Base-by-base conservation (phyloP, 2,113 vertebrate species). In the Pedionomus torquatus region DNA sequence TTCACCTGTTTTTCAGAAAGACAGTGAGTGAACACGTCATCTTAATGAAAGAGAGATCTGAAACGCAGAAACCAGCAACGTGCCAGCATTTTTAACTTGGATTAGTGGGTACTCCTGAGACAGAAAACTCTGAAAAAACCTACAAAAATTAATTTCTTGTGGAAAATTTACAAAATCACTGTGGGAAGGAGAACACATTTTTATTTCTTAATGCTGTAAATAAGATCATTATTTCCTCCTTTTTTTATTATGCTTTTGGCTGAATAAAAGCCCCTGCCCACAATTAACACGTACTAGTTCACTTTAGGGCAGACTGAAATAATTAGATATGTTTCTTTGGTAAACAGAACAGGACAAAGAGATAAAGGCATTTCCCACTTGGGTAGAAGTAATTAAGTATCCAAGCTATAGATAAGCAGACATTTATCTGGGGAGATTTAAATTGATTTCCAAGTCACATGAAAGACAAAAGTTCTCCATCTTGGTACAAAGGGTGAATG, bases 311-410 rank as follows among this genome's bases (percentile, higher is more conserved):
- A 96, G 35, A 80, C 20, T 93, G 58, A 76, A 97, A 96, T 96
- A 98, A 98, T 94, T 93, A 97, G 51, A 89, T 97, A 48, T 77
- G 43, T 95, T 98, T 97, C 89, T 93, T 95, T 83, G 51, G 84
- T 81, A 97, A 98, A 97, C 80, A 97, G 90, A 85, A 92, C 81
- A 86, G 74, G 80, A 92, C 60, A 74, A 13, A 96, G 72, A 94
- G 71, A 97, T 88, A 81, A 84, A 93, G 75, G 21, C 88, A 93
- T 55, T 91, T 97, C 97, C 95, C 96, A 87, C 63, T 87, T 97
- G 97, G 88, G 84, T 91, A 72, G 58, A 97, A 97, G 72, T 97
- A 98, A 98, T 98, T 98, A 98, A 98, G 60, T 85, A 94, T 83
- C 89, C 89, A 96, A 97, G 90, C 97, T 97, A 97, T 74, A 98